Conservation (phyloP, 2,113 vertebrate genomes). For the Passer domesticus region DNA sequence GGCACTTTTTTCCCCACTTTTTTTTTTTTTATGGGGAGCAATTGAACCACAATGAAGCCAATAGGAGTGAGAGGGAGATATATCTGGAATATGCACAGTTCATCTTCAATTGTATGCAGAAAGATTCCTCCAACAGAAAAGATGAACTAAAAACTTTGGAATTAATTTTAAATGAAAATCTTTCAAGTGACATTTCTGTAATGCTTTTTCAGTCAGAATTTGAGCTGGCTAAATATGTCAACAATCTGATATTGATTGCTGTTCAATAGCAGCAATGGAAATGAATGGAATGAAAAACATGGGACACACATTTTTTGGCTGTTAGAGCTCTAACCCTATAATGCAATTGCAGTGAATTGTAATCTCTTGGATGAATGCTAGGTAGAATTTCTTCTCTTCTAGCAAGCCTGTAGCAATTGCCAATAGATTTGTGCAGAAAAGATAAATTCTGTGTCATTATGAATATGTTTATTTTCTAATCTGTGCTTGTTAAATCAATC, state of each 20-base stretch:
- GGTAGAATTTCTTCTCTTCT: neutral
- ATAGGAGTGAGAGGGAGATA: neutral
- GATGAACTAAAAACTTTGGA: neutral
- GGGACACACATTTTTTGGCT: neutral
- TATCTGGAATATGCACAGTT: neutral
- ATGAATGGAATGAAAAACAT: neutral
- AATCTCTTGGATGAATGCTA: neutral
- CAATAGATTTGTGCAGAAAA: neutral
- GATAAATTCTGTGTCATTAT: neutral
- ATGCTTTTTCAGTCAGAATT: neutral
- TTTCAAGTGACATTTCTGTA: neutral
- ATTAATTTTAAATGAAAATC: neutral
- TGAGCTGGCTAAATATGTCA: neutral
- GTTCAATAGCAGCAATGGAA: slow-evolving; percentile 76
- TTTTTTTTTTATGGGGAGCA: neutral
- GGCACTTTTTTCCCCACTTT: rapidly evolving
- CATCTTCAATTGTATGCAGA: neutral
- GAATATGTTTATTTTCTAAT: neutral
- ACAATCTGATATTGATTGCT: neutral
- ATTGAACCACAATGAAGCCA: neutral
- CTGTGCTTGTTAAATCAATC: neutral
- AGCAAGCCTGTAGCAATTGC: neutral
- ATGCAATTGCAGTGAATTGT: neutral
- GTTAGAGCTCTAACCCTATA: neutral
- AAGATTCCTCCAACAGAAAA: neutral